A percentile compares a stretch with the other conserved stretches of the same genome.
These are phyloP conservation scores for Caenorhabditis sp. DNA, from an alignment of 2,888 invertebrate species.

Conservation along the genomic window DNA sequence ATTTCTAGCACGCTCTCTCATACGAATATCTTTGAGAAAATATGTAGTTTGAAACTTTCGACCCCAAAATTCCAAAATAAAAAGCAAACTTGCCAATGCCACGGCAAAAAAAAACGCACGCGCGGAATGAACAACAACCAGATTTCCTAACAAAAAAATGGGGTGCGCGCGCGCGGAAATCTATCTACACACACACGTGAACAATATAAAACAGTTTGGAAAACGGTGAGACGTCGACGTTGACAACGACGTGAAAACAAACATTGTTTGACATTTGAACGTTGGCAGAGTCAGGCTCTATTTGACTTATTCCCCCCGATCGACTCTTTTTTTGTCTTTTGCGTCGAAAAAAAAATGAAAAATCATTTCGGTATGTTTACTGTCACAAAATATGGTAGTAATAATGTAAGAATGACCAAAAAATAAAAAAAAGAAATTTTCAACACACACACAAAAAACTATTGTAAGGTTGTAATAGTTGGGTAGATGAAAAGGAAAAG, in stretches of 20 bases:
- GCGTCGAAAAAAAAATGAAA: background rate
- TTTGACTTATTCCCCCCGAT: background rate
- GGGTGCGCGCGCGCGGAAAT: no score
- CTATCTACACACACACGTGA: background rate
- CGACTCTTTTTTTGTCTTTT: background rate
- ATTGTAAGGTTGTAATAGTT: constrained; percentile 1
- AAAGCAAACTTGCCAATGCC: no score
- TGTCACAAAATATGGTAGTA: background rate
- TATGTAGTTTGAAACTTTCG: no score
- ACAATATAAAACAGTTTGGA: background rate
- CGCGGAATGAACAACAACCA: no score
- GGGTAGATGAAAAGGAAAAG: background rate
- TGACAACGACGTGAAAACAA: background rate
- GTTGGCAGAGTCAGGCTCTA: background rate
- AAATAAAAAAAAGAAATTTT: background rate
- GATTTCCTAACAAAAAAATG: no score
- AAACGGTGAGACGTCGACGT: background rate
- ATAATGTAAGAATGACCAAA: background rate
- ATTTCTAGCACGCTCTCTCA: no score
- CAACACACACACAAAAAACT: background rate
- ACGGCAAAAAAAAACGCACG: no score
- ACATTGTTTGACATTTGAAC: background rate
- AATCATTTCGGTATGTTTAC: background rate
- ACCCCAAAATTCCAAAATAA: no score
- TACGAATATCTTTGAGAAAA: no score